These are phyloP conservation scores for Xiphophorus hellerii DNA, from an alignment of 2,113 vertebrate species.

Conservation along the genomic window DNA sequence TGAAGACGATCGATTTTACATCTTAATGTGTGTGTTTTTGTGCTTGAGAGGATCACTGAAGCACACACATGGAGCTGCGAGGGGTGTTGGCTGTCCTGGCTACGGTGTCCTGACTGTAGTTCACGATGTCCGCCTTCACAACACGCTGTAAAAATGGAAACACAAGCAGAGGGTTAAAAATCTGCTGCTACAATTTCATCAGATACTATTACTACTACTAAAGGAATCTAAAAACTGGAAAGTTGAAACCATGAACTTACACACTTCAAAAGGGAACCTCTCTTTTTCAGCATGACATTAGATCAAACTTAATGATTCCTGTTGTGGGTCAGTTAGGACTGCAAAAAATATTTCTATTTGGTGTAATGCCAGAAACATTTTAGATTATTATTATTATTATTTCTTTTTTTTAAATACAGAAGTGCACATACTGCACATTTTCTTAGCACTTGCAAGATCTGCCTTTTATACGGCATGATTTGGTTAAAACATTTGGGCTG, in stretches of 20 bases:
- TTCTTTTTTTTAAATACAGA: neutral
- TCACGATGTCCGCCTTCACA: slow-evolving; percentile 99
- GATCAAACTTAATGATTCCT: neutral
- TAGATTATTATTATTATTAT: too few relatives aligned
- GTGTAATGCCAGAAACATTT: too few relatives aligned
- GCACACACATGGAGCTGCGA: slow-evolving; percentile 93
- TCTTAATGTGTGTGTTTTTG: slow-evolving; percentile 19
- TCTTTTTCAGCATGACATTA: neutral
- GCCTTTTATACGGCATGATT: neutral
- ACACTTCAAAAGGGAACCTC: neutral
- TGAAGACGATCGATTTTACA: slow-evolving; percentile 44
- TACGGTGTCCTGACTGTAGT: slow-evolving; percentile 96
- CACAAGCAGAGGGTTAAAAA: slow-evolving; percentile 5
- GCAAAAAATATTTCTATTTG: neutral
- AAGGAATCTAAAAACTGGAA: neutral
- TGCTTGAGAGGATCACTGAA: slow-evolving; percentile 70
- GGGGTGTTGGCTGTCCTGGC: slow-evolving; percentile 88
- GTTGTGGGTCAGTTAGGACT: neutral
- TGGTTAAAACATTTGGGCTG: neutral
- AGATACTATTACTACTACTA: too few relatives aligned
- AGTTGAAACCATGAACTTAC: neutral
- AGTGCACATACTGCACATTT: neutral
- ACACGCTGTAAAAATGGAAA: slow-evolving; percentile 83
- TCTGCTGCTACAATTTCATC: neutral
- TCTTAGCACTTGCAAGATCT: neutral